Evolutionary conservation across 1,140 invertebrate species (phyloP).

Genomic region (Rhynchophorus ferrugineus): DNA sequence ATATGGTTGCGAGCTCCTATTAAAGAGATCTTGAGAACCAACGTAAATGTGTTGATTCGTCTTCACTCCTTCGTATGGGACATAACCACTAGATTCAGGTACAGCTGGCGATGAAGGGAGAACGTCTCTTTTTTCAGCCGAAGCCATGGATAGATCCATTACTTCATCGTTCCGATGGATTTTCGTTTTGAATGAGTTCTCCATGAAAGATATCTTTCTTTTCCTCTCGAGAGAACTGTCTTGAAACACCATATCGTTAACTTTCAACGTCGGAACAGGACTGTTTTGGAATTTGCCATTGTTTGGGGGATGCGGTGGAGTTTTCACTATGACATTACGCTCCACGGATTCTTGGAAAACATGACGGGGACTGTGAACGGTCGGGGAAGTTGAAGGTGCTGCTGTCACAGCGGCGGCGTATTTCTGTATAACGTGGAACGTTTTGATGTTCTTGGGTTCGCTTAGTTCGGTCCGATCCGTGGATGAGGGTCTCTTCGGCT

Average conservation of each 20-base stretch:
- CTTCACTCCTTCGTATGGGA: background rate
- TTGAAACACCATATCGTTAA: conserved; percentile 24
- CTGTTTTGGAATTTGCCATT: conserved; percentile 7
- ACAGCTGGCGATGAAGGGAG: too few relatives aligned
- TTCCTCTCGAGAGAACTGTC: conserved; percentile 26
- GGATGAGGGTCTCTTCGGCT: background rate
- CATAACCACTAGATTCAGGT: background rate
- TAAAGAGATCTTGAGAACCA: background rate
- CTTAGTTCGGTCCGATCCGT: background rate
- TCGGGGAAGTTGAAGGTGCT: background rate
- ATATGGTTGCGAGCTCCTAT: background rate
- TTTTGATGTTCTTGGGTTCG: conserved; percentile 28
- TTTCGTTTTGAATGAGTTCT: conserved; percentile 23
- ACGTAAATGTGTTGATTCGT: background rate
- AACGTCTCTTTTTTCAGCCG: conserved; percentile 8
- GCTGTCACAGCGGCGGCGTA: conserved; percentile 22
- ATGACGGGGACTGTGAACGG: background rate
- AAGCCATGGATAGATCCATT: conserved; percentile 31
- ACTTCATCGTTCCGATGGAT: conserved; percentile 31
- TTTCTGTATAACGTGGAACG: conserved; percentile 33
- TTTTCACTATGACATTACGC: background rate
- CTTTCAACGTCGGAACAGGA: conserved; percentile 26
- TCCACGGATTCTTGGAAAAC: conserved; percentile 1
- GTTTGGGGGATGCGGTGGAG: background rate
- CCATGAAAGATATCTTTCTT: conserved; percentile 23